These are phyloP conservation scores for Tethea ocularis DNA, from an alignment of 2,888 invertebrate genomes.

Conservation along the genomic window DNA sequence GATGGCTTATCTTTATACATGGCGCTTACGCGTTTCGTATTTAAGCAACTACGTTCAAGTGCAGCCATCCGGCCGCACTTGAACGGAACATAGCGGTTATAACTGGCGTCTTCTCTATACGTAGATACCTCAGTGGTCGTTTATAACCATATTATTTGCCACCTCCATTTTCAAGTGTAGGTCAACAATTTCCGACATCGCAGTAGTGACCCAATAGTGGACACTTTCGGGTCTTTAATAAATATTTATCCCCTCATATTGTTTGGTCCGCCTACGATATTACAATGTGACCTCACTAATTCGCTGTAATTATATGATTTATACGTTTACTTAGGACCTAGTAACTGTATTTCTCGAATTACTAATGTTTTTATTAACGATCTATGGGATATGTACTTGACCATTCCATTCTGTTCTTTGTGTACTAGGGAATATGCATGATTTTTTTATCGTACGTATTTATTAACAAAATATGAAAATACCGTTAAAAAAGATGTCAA, in stretches of 20 bases:
- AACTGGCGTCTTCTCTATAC: no score
- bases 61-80: no score
- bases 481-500: no score
- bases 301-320: conserved; percentile 71
- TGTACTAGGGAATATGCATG: no score
- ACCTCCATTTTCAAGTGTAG: conserved; percentile 31
- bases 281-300: conserved; percentile 51
- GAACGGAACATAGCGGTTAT: no score
- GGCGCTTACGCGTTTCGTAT: no score
- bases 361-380: conserved; percentile 6
- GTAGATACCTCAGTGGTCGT: background rate
- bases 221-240: conserved; percentile 76
- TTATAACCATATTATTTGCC: conserved; percentile 28
- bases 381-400: background rate
- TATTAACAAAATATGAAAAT: no score
- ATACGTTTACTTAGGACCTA: conserved; percentile 70
- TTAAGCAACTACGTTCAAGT: no score
- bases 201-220: conserved; percentile 69
- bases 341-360: conserved; percentile 19
- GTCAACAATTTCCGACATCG: conserved; percentile 28
- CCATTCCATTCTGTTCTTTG: no score
- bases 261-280: conserved; percentile 57
- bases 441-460: no score
- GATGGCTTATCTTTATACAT: no score
- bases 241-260: conserved; percentile 80